phyloP scores from a whole-genome alignment of 2,113 vertebrate species.

The Aplodontia rufa region DNA sequence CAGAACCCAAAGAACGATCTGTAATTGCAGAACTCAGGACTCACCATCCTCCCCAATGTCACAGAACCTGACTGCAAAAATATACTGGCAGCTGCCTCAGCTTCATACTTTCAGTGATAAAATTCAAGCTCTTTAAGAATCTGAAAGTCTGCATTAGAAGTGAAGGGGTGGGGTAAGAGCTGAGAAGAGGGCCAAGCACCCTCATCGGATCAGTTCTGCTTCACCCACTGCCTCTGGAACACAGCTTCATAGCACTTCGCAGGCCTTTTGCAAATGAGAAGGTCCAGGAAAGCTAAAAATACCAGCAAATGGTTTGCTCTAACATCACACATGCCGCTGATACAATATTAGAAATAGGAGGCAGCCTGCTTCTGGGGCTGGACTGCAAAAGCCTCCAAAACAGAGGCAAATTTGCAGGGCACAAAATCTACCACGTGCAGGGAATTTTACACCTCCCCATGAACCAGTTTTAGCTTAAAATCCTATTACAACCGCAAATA shows the following conservation, averaged over 20 bases:
- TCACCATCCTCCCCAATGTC: not conserved
- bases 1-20: not conserved
- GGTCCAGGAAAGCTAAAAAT: conserved; percentile 18
- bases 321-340: accelerated
- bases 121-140: not conserved
- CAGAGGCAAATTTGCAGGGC: not conserved
- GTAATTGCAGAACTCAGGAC: not conserved
- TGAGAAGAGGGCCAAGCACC: not conserved
- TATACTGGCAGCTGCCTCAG: not conserved
- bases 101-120: not conserved
- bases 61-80: not conserved
- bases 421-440: not conserved
- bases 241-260: not conserved
- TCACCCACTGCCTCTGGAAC: not conserved
- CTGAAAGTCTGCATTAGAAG: not conserved
- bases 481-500: not conserved
- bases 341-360: not conserved
- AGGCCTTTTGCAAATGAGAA: not conserved
- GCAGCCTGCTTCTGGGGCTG: not conserved
- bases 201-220: too few relatives aligned
- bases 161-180: accelerated
- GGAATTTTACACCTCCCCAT: not conserved
- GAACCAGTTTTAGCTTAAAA: not conserved
- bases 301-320: not conserved
- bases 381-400: not conserved